Conservation (phyloP, 2,113 vertebrate species). For the Shinisaurus crocodilurus region DNA sequence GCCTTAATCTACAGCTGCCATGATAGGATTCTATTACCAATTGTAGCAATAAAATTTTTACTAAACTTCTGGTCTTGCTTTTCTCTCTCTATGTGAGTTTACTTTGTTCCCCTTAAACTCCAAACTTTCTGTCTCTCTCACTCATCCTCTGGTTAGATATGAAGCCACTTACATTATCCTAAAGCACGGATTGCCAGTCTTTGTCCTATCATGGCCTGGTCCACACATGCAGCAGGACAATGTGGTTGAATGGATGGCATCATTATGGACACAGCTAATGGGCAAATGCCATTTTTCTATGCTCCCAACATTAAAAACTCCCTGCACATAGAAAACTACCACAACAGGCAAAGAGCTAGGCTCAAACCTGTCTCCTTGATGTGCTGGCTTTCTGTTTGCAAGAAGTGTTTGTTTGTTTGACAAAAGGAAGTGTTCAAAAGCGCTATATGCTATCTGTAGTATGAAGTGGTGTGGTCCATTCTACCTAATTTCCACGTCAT, state of each 20-base stretch:
- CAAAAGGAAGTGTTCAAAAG: too few relatives aligned
- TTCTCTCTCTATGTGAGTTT: conserved; percentile 10
- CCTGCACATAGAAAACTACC: neutral
- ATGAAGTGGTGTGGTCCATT: too few relatives aligned
- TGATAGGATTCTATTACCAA: conserved; percentile 1
- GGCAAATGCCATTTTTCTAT: neutral
- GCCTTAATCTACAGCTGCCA: conserved; percentile 31
- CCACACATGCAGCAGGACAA: neutral
- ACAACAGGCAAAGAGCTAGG: neutral
- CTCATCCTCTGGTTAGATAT: neutral
- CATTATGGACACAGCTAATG: neutral
- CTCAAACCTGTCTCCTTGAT: neutral
- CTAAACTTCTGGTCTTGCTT: conserved; percentile 17
- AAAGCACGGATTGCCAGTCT: neutral
- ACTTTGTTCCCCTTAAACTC: neutral
- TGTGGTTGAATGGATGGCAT: neutral
- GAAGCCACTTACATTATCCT: neutral
- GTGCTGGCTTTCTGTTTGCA: neutral
- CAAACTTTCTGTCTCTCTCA: neutral
- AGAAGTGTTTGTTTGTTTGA: neutral
- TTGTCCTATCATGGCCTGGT: neutral
- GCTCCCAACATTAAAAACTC: neutral
- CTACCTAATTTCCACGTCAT: too few relatives aligned
- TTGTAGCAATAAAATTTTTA: conserved; percentile 9
- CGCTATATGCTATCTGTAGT: too few relatives aligned